Evolutionary conservation across 2,888 invertebrate genomes (phyloP), one percentile per base, ranked within the genome.

Genomic region (Thumatha senex): DNA sequence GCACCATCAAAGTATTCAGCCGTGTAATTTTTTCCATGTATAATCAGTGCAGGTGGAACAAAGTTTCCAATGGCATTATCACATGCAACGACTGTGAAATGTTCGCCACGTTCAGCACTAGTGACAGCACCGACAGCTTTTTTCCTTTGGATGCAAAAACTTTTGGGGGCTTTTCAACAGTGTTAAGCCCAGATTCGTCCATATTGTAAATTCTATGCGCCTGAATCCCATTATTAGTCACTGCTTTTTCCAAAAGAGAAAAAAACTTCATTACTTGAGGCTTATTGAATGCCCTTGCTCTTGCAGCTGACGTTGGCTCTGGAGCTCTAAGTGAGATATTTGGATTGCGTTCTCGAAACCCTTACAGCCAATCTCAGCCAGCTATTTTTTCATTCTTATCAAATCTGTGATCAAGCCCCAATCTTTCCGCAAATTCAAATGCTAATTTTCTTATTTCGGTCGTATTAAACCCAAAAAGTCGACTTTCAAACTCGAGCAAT

Each of bases 11-110:
- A 61, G 14, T 75, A 35, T 35, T 35, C 13, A 35, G 35, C 35
- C 12, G n/a, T 13, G 35, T 35, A 72, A 36, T 70, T 46, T 47
- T 67, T 55, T 54, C 76, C 52, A 1, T 70, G 72, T 51, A 76
- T 73, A 40, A 52, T 52, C 24, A 54, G 7, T 29, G 46, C 35
- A 12, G 13, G 35, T 35, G 35, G 35, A 12, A 35, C 13, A 7
- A 35, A 35, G n/a, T 41, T 41, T 10, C 36, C 14, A 44, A 38
- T 34, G 34, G 51, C 12, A 40, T 38, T 31, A 10, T 34, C 43
- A 34, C 56, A 52, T 14, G 51, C 51, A n/a, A n/a, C n/a, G n/a
- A n/a, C n/a, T n/a, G n/a, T n/a, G n/a, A n/a, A n/a, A n/a, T n/a
- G n/a, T n/a, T n/a, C n/a, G n/a, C n/a, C n/a, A n/a, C n/a, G n/a